phyloP scores from a whole-genome alignment of 92 coral and sea anemone genomes.

The Bergia sp. region DNA sequence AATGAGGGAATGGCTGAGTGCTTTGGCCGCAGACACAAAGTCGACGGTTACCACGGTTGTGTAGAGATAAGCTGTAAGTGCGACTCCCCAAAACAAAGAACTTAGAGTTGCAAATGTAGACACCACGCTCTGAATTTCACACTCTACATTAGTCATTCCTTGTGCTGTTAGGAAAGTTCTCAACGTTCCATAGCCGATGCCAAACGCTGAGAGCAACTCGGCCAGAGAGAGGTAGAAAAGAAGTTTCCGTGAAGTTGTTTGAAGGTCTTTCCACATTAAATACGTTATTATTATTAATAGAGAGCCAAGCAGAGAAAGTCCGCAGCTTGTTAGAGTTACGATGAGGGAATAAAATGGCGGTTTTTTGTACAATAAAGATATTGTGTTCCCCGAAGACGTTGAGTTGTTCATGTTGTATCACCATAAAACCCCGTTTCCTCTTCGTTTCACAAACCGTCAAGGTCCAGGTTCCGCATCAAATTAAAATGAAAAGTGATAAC shows the following conservation, averaged over 20 bases:
- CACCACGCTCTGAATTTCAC: slow-evolving; percentile 6
- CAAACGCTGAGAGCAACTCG: slow-evolving; percentile 9
- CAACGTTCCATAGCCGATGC: slow-evolving; percentile 28
- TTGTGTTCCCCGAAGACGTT: neutral
- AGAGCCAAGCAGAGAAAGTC: slow-evolving; percentile 5
- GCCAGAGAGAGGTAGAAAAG: slow-evolving; percentile 12
- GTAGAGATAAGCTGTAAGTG: slow-evolving; percentile 2
- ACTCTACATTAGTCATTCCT: slow-evolving; percentile 1
- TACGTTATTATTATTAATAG: slow-evolving; percentile 5
- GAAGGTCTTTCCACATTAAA: slow-evolving; percentile 22
- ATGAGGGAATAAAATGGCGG: neutral
- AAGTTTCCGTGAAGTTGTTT: slow-evolving; percentile 23
- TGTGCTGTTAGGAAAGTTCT: neutral
- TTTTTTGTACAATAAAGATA: slow-evolving; percentile 2
- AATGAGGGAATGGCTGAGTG: slow-evolving; percentile 3
- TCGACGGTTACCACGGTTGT: slow-evolving; percentile 21
- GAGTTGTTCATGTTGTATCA: slow-evolving; percentile 5
- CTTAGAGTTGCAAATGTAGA: slow-evolving; percentile 22
- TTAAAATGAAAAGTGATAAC: neutral
- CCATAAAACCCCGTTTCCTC: neutral
- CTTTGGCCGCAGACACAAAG: slow-evolving; percentile 13
- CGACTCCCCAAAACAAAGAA: slow-evolving; percentile 26
- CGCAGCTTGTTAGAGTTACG: slow-evolving; percentile 15
- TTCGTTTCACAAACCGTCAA: neutral
- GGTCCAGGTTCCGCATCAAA: neutral